Base-by-base conservation (phyloP, 2,888 invertebrate genomes). In the Melanargia galathea region DNA sequence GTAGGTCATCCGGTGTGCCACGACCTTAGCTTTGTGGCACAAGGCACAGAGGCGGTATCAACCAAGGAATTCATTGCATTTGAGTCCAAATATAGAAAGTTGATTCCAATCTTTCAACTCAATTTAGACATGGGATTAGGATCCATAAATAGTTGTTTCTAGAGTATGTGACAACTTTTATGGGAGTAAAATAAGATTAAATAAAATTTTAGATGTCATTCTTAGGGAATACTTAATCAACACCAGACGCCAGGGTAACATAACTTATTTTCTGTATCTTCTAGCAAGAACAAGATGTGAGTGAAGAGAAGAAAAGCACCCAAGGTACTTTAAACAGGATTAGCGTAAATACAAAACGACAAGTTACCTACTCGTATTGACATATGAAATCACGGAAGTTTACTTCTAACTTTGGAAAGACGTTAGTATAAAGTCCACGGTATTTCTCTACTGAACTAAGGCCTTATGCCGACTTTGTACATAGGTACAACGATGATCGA, bases 1-100 rank as follows among this genome's bases (percentile, higher is more conserved):
- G 77, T 70, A 66, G 72, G 72, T 73, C 76, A 72, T 73, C 73
- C 74, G 74, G 75, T 72, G 70, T 62, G 64, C 54, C 63, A 38
- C 59, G 75, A 74, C 75, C 76, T 75, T 73, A 71, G 63, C 65
- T 70, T 70, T 70, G 66, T 72, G 69, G 73, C 64, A 70, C 74
- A 66, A 61, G 51, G 45, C 62, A 48, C 55, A 16, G 22, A 75
- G 72, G 69, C 66, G 65, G 48, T 66, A 64, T 64, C 40, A 13
- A 49, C 16, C 20, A 55, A 60, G 38, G 43, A 59, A 59, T 66
- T 61, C 45, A 60, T 51, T 60, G 54, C n/a, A 18, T 58, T 48
- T 16, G n/a, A 35, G 26, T 26, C 20, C 48, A 48, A 30, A 43
- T 35, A 48, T 26, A 48, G 60, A 46, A 62, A 62, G 56, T 51